These are phyloP conservation scores for Eumerus sabulonum DNA, from an alignment of 2,888 invertebrate genomes.

Conservation along the genomic window DNA sequence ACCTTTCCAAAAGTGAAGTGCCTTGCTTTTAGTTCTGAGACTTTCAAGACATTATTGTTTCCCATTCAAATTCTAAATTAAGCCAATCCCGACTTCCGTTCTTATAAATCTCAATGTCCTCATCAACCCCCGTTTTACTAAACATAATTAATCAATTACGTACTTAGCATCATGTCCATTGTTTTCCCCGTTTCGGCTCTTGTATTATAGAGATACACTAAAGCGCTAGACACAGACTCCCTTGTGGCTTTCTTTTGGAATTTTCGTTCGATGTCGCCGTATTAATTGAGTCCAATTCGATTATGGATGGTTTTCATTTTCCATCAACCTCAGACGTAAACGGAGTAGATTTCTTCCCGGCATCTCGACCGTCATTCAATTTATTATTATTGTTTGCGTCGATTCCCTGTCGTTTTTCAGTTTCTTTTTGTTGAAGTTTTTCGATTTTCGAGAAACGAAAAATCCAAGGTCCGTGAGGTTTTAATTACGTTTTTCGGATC, in stretches of 20 bases:
- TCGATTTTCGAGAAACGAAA: conserved; percentile 9
- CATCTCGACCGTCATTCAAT: conserved; percentile 16
- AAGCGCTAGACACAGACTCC: conserved; percentile 30
- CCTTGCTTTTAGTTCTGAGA: too few relatives aligned
- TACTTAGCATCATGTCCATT: conserved; percentile 24
- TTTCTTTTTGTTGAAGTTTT: too few relatives aligned
- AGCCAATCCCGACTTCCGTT: too few relatives aligned
- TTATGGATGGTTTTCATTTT: conserved; percentile 42
- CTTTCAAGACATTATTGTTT: too few relatives aligned
- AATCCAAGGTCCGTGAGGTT: conserved; percentile 15
- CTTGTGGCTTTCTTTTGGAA: conserved; percentile 7
- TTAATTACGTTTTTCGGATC: neutral
- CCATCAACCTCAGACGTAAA: neutral
- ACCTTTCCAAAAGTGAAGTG: too few relatives aligned
- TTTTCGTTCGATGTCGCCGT: neutral
- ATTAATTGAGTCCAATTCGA: conserved; percentile 43
- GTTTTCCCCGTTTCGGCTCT: neutral
- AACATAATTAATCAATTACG: conserved; percentile 35
- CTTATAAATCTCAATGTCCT: neutral
- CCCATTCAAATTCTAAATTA: too few relatives aligned
- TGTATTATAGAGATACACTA: neutral
- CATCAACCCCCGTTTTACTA: conserved; percentile 1
- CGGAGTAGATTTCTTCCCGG: neutral
- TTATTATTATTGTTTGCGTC: neutral
- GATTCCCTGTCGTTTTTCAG: too few relatives aligned